Evolutionary conservation across 1,140 invertebrate genomes (phyloP).

Genomic region (Drosophila pandora): DNA sequence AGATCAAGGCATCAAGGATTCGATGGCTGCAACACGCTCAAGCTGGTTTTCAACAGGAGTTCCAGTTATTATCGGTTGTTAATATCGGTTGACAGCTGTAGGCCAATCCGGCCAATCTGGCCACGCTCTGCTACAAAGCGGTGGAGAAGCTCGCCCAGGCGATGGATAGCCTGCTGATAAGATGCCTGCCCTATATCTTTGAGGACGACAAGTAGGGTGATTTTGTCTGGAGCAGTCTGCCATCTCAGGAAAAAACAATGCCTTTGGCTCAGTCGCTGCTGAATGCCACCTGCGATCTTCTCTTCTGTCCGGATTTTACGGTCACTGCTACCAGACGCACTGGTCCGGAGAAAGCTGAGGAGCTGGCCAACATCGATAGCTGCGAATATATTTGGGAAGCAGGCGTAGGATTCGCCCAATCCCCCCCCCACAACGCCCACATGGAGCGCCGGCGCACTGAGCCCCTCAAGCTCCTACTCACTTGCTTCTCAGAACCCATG

Average conservation of each 20-base stretch:
- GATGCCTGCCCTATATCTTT: constrained; percentile 99
- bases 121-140: constrained; percentile 99
- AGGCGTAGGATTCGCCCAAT: constrained; percentile 98
- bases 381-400: constrained; percentile 99
- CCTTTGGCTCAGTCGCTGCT: constrained; percentile 96
- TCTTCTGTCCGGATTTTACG: constrained; percentile 99
- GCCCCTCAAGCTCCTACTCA: constrained; percentile 96
- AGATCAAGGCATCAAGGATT: too few relatives aligned
- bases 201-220: constrained; percentile 99
- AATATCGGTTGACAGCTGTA: too few relatives aligned
- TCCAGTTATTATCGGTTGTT: too few relatives aligned
- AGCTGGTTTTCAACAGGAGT: too few relatives aligned
- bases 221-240: constrained; percentile 99
- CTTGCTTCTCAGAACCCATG: constrained; percentile 99
- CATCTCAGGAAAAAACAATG: constrained; percentile 86
- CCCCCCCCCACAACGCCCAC: constrained; percentile 90
- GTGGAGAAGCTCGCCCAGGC: constrained; percentile 97
- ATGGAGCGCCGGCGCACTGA: constrained; percentile 96
- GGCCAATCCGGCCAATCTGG: constrained; percentile 99
- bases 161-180: constrained; percentile 95
- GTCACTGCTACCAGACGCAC: constrained; percentile 92
- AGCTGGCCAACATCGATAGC: constrained; percentile 97
- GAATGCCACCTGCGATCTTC: constrained; percentile 96
- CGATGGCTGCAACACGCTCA: too few relatives aligned
- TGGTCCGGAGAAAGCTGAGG: constrained; percentile 97